These are phyloP conservation scores for Drymonia ruficornis DNA, from an alignment of 2,888 invertebrate genomes.

Conservation along the genomic window DNA sequence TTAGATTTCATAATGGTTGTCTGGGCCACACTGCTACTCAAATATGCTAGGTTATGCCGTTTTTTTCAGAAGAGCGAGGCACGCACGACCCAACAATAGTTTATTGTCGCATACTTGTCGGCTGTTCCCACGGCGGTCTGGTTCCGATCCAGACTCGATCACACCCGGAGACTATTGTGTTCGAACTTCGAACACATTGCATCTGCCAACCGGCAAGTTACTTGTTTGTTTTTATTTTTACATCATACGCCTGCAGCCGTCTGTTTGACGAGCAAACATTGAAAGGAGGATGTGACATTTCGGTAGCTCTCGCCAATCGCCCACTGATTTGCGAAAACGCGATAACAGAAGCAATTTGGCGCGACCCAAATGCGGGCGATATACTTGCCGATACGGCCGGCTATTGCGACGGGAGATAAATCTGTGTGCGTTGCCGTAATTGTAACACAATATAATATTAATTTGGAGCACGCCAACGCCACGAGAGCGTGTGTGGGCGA, in stretches of 20 bases:
- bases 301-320: conserved; percentile 33
- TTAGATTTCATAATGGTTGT: conserved; percentile 22
- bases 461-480: conserved; percentile 65
- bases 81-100: conserved; percentile 59
- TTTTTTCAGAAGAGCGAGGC: conserved; percentile 39
- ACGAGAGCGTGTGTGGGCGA: conserved; percentile 51
- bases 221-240: not conserved
- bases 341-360: conserved; percentile 57
- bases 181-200: conserved; percentile 19
- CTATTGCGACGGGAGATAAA: conserved; percentile 53
- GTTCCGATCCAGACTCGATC: conserved; percentile 39
- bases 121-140: conserved; percentile 66
- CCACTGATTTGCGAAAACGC: conserved; percentile 53
- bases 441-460: conserved; percentile 68
- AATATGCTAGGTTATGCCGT: conserved; percentile 30
- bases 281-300: conserved; percentile 29
- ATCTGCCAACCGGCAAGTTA: conserved; percentile 12
- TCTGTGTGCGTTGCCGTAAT: conserved; percentile 58
- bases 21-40: conserved; percentile 17
- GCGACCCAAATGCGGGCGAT: conserved; percentile 59
- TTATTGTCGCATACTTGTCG: conserved; percentile 73
- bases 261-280: conserved; percentile 17
- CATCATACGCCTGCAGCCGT: not conserved
- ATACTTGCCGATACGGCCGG: conserved; percentile 45
- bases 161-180: conserved; percentile 42